These are phyloP conservation scores for Leptoteleia sp. DNA, from an alignment of 1,140 invertebrate genomes.

Conservation along the genomic window DNA sequence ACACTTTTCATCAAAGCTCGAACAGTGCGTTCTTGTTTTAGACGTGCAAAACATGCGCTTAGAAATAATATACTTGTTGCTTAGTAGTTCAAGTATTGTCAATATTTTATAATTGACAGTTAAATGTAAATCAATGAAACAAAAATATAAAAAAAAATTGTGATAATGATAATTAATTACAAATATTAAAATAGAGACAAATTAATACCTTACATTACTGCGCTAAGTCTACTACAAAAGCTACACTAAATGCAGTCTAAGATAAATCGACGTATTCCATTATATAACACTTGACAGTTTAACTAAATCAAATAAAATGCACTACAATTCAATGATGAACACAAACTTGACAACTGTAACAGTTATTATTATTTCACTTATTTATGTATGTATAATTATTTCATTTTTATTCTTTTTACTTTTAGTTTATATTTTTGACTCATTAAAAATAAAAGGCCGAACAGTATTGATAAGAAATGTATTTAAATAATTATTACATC, in stretches of 20 bases:
- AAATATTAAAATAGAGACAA: slow-evolving; percentile 22
- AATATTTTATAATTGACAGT: background rate
- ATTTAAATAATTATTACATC: too few relatives aligned
- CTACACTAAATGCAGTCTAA: slow-evolving; percentile 59
- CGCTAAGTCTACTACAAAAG: slow-evolving; percentile 56
- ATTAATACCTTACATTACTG: slow-evolving; percentile 44
- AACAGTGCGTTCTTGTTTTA: slow-evolving; percentile 27
- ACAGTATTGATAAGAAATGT: background rate
- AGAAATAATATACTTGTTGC: slow-evolving; percentile 25
- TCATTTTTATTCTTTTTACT: too few relatives aligned
- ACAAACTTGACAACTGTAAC: slow-evolving; percentile 15
- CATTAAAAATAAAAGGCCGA: slow-evolving; percentile 19
- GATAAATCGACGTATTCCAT: slow-evolving; percentile 24
- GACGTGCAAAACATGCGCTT: slow-evolving; percentile 43
- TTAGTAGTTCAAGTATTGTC: slow-evolving; percentile 6
- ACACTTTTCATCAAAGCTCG: slow-evolving; percentile 43
- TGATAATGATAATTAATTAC: slow-evolving; percentile 11
- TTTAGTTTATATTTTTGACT: background rate
- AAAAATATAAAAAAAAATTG: background rate
- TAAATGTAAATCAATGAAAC: background rate
- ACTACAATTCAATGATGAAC: slow-evolving; percentile 37
- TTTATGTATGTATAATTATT: too few relatives aligned
- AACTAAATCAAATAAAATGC: slow-evolving; percentile 43
- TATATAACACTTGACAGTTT: slow-evolving; percentile 12
- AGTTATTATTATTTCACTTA: background rate